Evolutionary conservation across 2,797 vertebrate genomes (phyloP), one percentile per base, ranked within the genome.

Genomic region (Anabacerthia variegaticeps): DNA sequence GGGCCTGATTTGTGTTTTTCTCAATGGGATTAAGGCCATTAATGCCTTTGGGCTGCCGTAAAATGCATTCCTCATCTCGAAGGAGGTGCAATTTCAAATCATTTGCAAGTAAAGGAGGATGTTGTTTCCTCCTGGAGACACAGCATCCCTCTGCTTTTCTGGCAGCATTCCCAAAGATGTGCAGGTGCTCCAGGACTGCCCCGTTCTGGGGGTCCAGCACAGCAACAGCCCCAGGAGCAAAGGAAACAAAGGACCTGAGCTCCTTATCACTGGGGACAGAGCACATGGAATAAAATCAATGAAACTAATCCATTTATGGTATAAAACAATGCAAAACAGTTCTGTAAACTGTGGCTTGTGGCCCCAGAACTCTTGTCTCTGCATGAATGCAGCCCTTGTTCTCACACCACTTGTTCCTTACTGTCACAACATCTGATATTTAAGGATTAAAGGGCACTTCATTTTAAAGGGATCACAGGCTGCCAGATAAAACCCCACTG

Each of bases 201-300:
- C 59, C 0, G 0, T 8, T 3, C 48, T 3, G 3, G 59, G 4
- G 13, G 8, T 49, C 56, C 0, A 0, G 54, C 80, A 37, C 71
- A 24, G 52, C 26, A 3, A 10, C 71, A 23, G 36, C 81, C 48
- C 10, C 2, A 10, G 36, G 17, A 2, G 32, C 75, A 58, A 6
- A 86, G 68, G 55, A 44, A 80, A 4, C 22, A 21, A 19, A 44
- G 13, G 8, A 8, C 39, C 82, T 3, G 0, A 34, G 80, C 51
- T 55, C 48, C 63, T 11, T 4, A 4, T 23, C 18, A 4, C 2
- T 1, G 2, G n/a, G 85, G 27, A 21, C 18, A 1, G 32, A 72
- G 67, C 72, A 20, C 20, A 7, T 1, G 34, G 8, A 34, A 87
- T 21, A 22, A 61, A 71, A n/a, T 2, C 54, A 8, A 2, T 6